Conservation (phyloP, 1,140 invertebrate species). For the Apis florea region DNA sequence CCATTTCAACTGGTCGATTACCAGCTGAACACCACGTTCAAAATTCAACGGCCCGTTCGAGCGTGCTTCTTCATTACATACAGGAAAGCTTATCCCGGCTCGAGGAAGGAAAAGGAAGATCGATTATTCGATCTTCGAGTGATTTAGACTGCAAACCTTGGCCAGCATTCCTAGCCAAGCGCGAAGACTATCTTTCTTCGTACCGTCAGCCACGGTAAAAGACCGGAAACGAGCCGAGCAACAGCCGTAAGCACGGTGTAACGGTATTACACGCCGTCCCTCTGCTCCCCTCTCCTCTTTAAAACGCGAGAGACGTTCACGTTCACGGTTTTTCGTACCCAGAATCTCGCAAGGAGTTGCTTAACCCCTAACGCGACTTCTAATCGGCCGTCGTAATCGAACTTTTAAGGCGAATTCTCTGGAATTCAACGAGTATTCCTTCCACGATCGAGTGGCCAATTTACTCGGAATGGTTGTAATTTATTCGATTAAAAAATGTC, state of each 20-base stretch:
- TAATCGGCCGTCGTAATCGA: constrained; percentile 24
- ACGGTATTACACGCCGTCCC: constrained; percentile 43
- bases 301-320: constrained; percentile 35
- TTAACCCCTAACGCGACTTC: constrained; percentile 35
- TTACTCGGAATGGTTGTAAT: not conserved
- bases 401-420: not conserved
- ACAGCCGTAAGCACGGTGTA: constrained; percentile 61
- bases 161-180: constrained; percentile 35
- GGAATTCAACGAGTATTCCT: not conserved
- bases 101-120: constrained; percentile 23
- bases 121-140: constrained; percentile 48
- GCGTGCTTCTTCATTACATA: not conserved
- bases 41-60: not conserved
- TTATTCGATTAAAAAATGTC: not conserved
- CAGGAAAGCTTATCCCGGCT: constrained; percentile 6
- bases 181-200: constrained; percentile 50
- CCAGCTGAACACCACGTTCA: not conserved
- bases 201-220: constrained; percentile 56
- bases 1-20: not conserved
- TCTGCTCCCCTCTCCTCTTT: constrained; percentile 29
- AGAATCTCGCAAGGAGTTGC: constrained; percentile 23
- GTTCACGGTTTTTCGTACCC: constrained; percentile 33
- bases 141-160: constrained; percentile 33
- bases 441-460: not conserved
- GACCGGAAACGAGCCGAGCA: constrained; percentile 63